Percentiles rank a stretch among this genome's conserved stretches.
These are phyloP conservation scores for Ophthalmolycus amberensis DNA, from an alignment of 2,113 vertebrate species.

Conservation along the genomic window DNA sequence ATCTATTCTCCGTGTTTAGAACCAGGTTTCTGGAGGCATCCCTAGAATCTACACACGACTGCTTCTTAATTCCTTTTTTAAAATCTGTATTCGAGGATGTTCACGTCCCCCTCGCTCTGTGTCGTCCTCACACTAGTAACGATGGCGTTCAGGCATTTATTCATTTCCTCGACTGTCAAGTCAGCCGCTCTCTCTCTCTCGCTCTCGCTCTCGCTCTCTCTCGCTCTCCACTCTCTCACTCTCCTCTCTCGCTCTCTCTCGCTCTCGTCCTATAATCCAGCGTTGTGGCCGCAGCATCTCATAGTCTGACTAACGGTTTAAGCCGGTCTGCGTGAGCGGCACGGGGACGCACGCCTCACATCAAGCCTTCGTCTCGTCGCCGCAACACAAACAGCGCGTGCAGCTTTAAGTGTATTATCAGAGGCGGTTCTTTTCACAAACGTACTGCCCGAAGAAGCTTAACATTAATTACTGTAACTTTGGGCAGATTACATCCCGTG, in stretches of 20 bases:
- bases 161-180: conserved; percentile 24
- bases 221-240: too few relatives aligned
- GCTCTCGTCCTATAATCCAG: conserved; percentile 72
- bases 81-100: too few relatives aligned
- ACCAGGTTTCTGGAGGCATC: too few relatives aligned
- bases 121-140: too few relatives aligned
- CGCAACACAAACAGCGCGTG: conserved; percentile 95
- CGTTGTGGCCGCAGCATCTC: conserved; percentile 87
- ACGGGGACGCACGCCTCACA: conserved; percentile 72
- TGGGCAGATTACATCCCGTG: conserved; percentile 99
- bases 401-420: conserved; percentile 99
- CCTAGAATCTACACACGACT: too few relatives aligned
- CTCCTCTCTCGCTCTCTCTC: conserved; percentile 11
- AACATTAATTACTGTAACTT: conserved; percentile 99
- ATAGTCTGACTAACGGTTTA: conserved; percentile 95
- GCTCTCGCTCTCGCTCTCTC: too few relatives aligned
- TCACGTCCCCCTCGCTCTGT: too few relatives aligned
- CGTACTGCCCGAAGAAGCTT: conserved; percentile 99
- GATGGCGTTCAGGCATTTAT: not conserved
- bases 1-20: too few relatives aligned
- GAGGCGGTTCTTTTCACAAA: conserved; percentile 96
- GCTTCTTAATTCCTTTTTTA: too few relatives aligned
- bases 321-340: conserved; percentile 91
- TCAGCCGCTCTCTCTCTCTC: not conserved
- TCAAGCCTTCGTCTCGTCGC: conserved; percentile 74